Evolutionary conservation across 2,113 vertebrate genomes (phyloP).

Genomic region (Carlito syrichta): DNA sequence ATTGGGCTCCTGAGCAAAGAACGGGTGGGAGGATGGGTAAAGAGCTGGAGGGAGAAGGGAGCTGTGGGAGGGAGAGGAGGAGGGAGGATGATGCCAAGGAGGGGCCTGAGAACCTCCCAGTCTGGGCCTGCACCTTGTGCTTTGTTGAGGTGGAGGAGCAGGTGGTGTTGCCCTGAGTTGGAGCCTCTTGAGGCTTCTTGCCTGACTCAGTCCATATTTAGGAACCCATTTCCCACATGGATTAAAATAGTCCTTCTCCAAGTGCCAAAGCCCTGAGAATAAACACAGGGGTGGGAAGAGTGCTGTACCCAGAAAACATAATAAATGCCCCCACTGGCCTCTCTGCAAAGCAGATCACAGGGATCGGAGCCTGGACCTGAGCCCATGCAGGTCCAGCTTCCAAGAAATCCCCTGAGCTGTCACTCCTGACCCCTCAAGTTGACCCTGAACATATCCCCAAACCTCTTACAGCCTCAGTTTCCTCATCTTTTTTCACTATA

Average conservation of each 20-base stretch:
- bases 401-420: neutral
- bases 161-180: neutral
- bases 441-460: neutral
- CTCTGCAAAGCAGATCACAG: neutral
- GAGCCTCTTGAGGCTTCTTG: neutral
- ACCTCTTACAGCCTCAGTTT: neutral
- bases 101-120: neutral
- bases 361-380: neutral
- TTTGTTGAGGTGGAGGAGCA: neutral
- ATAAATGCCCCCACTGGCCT: neutral
- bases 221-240: neutral
- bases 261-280: neutral
- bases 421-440: neutral
- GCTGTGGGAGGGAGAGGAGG: neutral
- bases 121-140: neutral
- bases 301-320: neutral
- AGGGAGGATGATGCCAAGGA: neutral
- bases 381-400: neutral
- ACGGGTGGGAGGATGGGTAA: neutral
- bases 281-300: neutral
- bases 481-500: neutral
- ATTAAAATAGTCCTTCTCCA: constrained; percentile 34
- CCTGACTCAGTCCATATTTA: neutral
- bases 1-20: neutral
- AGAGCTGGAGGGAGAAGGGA: neutral